Conservation (phyloP, 2,888 invertebrate species). For the Callimorpha dominula region DNA sequence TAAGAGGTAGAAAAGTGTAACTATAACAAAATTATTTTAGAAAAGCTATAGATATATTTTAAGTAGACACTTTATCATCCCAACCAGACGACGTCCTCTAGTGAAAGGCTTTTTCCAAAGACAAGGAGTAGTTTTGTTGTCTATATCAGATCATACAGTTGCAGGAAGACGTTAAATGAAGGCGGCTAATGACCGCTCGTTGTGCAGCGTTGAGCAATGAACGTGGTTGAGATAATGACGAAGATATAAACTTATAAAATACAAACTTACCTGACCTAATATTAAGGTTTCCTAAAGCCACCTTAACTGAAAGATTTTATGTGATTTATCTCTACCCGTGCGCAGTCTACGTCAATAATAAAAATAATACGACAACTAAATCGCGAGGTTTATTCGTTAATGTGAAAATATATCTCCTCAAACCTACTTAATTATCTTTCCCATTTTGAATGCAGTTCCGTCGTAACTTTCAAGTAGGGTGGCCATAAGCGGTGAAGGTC, state of each 20-base stretch:
- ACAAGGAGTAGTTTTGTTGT: neutral
- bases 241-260: neutral
- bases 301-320: neutral
- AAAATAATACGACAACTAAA: constrained; percentile 36
- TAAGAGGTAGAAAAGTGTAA: no score
- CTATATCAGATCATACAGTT: neutral
- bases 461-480: constrained; percentile 18
- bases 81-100: neutral
- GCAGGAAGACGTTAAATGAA: neutral
- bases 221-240: neutral
- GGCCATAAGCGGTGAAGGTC: neutral
- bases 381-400: constrained; percentile 22
- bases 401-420: constrained; percentile 27
- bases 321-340: neutral
- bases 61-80: neutral
- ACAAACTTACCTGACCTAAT: no score
- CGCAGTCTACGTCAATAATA: constrained; percentile 26
- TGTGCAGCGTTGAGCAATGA: neutral
- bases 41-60: no score
- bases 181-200: neutral
- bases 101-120: neutral
- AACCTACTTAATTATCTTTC: constrained; percentile 34
- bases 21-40: no score
- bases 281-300: no score
- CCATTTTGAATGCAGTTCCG: constrained; percentile 33